Evolutionary conservation across 2,797 vertebrate species (phyloP), one percentile per base, ranked within the genome.

Genomic region (Distichodus sexfasciatus): DNA sequence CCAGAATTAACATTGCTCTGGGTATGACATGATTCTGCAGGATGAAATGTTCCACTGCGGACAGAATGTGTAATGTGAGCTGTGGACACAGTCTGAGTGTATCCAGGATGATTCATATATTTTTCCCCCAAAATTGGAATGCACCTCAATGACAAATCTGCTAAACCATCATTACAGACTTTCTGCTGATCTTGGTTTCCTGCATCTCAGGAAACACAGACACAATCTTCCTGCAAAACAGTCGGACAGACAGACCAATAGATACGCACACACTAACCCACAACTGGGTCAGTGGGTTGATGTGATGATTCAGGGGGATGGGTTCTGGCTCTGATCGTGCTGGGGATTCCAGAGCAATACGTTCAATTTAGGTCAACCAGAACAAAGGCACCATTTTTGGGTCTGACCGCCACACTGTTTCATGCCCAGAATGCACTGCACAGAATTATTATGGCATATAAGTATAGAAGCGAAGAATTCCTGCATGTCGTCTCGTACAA

Each of bases 161-260:
- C 72, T 28, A 70, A 81, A 71, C 81, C 82, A 75, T 87, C 86
- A 83, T 89, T 88, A 86, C 76, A 80, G 87, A 88, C 84, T 82
- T 74, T 87, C 72, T 72, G 83, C 84, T 85, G 86, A 90, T 88
- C 86, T 82, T 66, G 28, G 86, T 78, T 88, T 91, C 90, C 90
- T 90, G 84, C 74, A 67, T 79, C 76, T 84, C 88, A 90, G 90
- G 91, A 92, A 91, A 85, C 74, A 0, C 75, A 82, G 82, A 78
- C 84, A 75, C 71, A 73, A 85, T 76, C 81, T 87, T 91, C 89
- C 89, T 90, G 87, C 82, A 69, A 77, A 75, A 83, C 73, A 78
- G 59, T 65, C 82, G 38, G 44, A 29, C 79, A 67, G 46, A 51
- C 66, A 46, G 11, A 61, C 62, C 24, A 53, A 72, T 9, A 6